Conservation (phyloP, 1,140 invertebrate genomes). For the Drosophila repletoides region DNA sequence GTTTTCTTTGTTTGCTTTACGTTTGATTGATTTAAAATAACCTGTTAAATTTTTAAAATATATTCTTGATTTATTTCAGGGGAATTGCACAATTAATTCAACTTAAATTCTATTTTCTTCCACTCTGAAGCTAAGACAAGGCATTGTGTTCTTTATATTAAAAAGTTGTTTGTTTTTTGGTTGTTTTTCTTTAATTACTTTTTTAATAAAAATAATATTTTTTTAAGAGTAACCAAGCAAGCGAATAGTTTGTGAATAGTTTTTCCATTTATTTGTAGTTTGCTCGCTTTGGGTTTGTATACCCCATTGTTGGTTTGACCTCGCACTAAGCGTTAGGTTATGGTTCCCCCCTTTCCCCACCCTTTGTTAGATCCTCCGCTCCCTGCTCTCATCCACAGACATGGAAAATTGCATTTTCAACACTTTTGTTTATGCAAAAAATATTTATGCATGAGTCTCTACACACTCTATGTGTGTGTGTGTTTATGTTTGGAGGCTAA, state of each 20-base stretch:
- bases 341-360: neutral
- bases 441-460: conserved; percentile 43
- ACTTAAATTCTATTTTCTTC: too few species aligned
- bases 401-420: conserved; percentile 74
- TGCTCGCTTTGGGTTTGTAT: neutral
- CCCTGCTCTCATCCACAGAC: neutral
- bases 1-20: too few species aligned
- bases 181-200: too few species aligned
- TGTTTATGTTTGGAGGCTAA: conserved; percentile 37
- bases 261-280: neutral
- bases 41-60: too few species aligned
- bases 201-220: too few species aligned
- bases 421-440: conserved; percentile 79
- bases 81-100: too few species aligned
- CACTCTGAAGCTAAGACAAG: too few species aligned
- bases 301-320: conserved; percentile 60
- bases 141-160: too few species aligned
- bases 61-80: too few species aligned
- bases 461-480: conserved; percentile 12
- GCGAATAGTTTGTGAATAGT: neutral
- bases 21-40: too few species aligned
- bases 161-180: too few species aligned
- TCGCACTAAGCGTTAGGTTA: conserved; percentile 47
- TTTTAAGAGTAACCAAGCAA: neutral
- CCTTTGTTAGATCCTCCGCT: too few species aligned